phyloP scores from a whole-genome alignment of 2,797 vertebrate species.

The Pelobates cultripes region DNA sequence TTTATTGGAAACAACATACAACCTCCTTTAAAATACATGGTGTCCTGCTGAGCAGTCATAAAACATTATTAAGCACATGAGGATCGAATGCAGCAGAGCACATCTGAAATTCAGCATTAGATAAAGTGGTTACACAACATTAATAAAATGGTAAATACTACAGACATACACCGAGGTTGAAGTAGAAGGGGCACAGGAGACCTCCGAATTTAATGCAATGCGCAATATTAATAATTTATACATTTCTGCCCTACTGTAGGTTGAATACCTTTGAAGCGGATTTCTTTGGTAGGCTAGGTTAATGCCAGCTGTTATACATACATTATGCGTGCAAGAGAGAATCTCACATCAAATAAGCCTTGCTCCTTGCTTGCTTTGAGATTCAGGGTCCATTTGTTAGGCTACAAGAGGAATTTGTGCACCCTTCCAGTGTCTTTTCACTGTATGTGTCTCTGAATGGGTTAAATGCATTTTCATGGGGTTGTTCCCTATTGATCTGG shows the following conservation, averaged over 20 bases:
- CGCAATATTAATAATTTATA: constrained; percentile 40
- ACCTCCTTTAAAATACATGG: not conserved
- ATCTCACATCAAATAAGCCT: constrained; percentile 8
- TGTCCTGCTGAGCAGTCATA: constrained; percentile 41
- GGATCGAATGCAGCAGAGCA: constrained; percentile 11
- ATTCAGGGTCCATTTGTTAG: not conserved
- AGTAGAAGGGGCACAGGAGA: constrained; percentile 13
- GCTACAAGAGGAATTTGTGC: not conserved
- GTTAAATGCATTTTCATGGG: too few species aligned
- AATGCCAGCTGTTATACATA: constrained; percentile 16
- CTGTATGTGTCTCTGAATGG: not conserved
- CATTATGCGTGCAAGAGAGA: constrained; percentile 10
- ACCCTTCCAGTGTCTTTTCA: not conserved
- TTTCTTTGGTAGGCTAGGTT: constrained; percentile 26
- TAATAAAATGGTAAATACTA: constrained; percentile 31
- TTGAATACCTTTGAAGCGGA: constrained; percentile 32
- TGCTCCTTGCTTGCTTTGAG: not conserved
- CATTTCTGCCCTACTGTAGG: constrained; percentile 4
- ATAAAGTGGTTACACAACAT: constrained; percentile 32
- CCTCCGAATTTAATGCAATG: constrained; percentile 33
- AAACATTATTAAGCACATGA: constrained; percentile 27
- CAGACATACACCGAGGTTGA: constrained; percentile 12
- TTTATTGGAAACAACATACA: constrained; percentile 29
- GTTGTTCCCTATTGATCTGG: too few species aligned
- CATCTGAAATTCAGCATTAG: constrained; percentile 21